Evolutionary conservation across 2,113 vertebrate genomes (phyloP).

Genomic region (Speoplatyrhinus poulsoni): DNA sequence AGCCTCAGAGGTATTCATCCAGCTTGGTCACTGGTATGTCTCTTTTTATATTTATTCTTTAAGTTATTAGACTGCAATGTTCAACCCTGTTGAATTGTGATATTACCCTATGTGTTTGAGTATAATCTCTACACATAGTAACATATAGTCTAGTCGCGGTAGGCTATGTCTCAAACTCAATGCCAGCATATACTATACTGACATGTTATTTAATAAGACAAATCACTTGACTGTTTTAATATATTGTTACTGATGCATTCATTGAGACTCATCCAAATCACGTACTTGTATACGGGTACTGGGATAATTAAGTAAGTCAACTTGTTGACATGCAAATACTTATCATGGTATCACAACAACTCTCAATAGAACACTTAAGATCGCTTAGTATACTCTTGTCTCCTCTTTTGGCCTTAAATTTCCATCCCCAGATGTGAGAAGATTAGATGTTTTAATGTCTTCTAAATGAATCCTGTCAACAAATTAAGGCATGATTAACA

Average conservation of each 20-base stretch:
- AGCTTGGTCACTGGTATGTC: constrained; percentile 8
- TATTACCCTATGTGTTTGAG: too few species aligned
- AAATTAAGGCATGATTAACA: constrained; percentile 76
- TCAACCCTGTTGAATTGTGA: neutral
- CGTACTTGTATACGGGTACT: neutral
- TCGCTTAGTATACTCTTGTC: constrained; percentile 56
- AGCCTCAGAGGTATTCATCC: constrained; percentile 28
- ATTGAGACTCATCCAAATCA: neutral
- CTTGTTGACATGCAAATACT: constrained; percentile 20
- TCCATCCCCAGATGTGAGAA: constrained; percentile 46
- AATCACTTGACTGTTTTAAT: too few species aligned
- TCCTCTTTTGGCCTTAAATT: constrained; percentile 45
- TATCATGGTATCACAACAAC: constrained; percentile 23
- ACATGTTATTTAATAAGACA: neutral
- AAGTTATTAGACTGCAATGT: neutral
- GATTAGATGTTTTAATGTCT: constrained; percentile 56
- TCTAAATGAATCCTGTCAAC: constrained; percentile 69
- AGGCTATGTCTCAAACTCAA: too few species aligned
- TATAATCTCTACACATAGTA: too few species aligned
- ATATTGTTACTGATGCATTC: too few species aligned
- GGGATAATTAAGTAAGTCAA: neutral
- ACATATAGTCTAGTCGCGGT: too few species aligned
- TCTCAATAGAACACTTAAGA: constrained; percentile 37
- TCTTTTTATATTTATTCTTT: constrained; percentile 28
- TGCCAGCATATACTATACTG: neutral